Evolutionary conservation across 2,113 vertebrate species (phyloP), one percentile per base, ranked within the genome.

Genomic region (Mastomys coucha): DNA sequence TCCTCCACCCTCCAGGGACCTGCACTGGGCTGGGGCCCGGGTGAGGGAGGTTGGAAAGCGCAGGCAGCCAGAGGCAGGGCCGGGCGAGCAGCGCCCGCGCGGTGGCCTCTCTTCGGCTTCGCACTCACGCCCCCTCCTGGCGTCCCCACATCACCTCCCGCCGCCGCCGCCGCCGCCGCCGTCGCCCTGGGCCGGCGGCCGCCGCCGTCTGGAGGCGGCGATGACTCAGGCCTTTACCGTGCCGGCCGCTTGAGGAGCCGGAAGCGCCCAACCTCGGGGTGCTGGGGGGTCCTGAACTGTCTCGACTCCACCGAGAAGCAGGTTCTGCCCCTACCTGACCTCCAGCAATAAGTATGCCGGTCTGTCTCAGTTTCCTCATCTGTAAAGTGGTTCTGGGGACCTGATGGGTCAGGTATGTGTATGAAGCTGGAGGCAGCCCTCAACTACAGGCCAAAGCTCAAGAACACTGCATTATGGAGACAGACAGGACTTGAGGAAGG

Each of bases 201-300:
- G 96, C 95, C 92, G 94, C 96, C 86, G 93, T 96, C 95, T 98
- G 97, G 93, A 98, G 96, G 96, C 75, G 93, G 90, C 80, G 51
- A 97, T 97, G 97, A 98, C 97, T 97, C 97, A 98, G 97, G 97
- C 76, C 91, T 98, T 97, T 97, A 51, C 81, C 22, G 63, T 31
- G 28, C 73, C 65, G 28, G 96, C 80, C 39, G 89, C 87, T 87
- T 7, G 76, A 76, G n/a, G 86, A 24, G 89, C 31, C 22, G 39
- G 73, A 58, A 42, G 26, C 33, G 78, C 36, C 22, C 45, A 42
- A 36, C 45, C 45, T 3, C 24, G 11, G 49, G 26, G 51, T 17
- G 39, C 4, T 36, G 72, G 2, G 56, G 91, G 77, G 90, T 56
- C 45, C 22, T 10, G 39, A 33, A 63, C 51, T 3, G 39, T 26